phyloP scores from a whole-genome alignment of 2,113 vertebrate species.

The Lanius collurio region DNA sequence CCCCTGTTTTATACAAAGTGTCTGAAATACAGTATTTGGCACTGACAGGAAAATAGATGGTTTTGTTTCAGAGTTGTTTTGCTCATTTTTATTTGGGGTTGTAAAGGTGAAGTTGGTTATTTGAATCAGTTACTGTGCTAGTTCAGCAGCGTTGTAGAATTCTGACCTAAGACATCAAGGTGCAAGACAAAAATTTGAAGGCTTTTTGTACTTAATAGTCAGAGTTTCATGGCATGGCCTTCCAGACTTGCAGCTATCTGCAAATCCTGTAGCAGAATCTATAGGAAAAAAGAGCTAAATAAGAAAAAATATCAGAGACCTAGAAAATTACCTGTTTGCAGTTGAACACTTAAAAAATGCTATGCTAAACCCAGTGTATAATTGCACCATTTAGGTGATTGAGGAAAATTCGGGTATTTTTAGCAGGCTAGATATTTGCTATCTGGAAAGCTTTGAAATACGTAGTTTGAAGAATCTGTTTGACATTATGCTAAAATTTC shows the following conservation, averaged over 20 bases:
- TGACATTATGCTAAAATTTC: not conserved
- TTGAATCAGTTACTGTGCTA: not conserved
- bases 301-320: not conserved
- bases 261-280: not conserved
- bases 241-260: not conserved
- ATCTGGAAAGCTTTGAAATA: not conserved
- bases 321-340: not conserved
- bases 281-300: not conserved
- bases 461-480: not conserved
- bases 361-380: not conserved
- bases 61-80: not conserved
- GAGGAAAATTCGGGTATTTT: not conserved
- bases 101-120: not conserved
- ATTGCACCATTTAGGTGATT: not conserved
- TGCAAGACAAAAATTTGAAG: not conserved
- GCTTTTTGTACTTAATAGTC: not conserved
- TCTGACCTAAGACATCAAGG: not conserved
- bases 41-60: not conserved
- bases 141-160: not conserved
- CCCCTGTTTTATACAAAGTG: not conserved
- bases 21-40: not conserved
- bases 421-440: not conserved
- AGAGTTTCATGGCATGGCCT: not conserved
- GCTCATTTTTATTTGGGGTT: not conserved
- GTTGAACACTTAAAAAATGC: not conserved